Evolutionary conservation across 2,888 invertebrate species (phyloP), one percentile per base, ranked within the genome.

Genomic region (Drosophila monieri): DNA sequence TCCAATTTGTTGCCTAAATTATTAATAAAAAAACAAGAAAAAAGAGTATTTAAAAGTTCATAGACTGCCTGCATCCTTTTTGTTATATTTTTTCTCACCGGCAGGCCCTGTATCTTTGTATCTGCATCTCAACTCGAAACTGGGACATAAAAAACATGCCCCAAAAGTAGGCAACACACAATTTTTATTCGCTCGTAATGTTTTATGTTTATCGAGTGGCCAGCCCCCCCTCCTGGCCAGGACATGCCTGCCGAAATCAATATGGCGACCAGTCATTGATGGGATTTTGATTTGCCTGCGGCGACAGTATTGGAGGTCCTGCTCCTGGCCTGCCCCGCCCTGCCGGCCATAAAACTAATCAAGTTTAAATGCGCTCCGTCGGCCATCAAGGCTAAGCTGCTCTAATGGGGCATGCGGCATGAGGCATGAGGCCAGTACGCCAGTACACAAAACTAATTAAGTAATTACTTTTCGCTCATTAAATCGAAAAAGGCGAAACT

Each of bases 391-490:
- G 81, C 74, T 83, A 87, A 83, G 88, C 81, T 85, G 65, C 81
- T 70, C 72, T 76, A 85, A 81, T 81, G 74, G 76, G 18, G 39
- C 64, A 53, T n/a, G 30, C 51, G 39, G 55, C 56, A 59, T 67
- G 48, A 55, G 43, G 48, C 54, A 41, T 10, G 27, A n/a, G 32
- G 39, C 21, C 25, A 30, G n/a, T 32, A 4, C 1, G 32, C 12
- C 51, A 61, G 39, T 43, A 67, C 46, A 72, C 37, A 59, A 56
- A 68, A 80, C 88, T 85, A 85, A 88, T 88, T 85, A 86, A 85
- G 85, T 85, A 85, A 85, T 85, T 85, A 86, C 88, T 79, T 86
- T 85, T 86, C 74, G 87, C 74, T 86, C 86, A 88, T 86, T 86
- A 77, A 88, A 79, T 27, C 79, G 68, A 61, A 61, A 61, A 23